A percentile compares a stretch with the other conserved stretches of the same genome.
Evolutionary conservation across 2,797 vertebrate species (phyloP).

Genomic region (Synanceia verrucosa): DNA sequence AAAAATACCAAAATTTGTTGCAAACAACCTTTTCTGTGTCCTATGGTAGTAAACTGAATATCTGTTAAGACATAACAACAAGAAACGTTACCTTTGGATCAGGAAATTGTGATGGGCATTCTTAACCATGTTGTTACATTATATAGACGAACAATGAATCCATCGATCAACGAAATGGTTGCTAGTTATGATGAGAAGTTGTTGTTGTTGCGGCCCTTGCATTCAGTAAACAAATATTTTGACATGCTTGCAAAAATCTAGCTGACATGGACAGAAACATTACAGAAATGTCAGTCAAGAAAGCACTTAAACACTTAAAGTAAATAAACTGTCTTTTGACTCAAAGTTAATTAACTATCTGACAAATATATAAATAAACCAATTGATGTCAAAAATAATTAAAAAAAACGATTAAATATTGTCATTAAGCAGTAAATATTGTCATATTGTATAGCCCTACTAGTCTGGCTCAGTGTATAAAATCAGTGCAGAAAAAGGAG

Average conservation of each 20-base stretch:
- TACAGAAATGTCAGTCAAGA: too few relatives aligned
- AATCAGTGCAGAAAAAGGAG: neutral
- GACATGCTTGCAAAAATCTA: neutral
- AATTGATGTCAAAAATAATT: too few relatives aligned
- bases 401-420: too few relatives aligned
- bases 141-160: neutral
- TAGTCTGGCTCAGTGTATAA: neutral
- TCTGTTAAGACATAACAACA: neutral
- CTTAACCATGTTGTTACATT: neutral
- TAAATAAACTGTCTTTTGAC: too few relatives aligned
- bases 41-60: neutral
- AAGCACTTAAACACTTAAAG: too few relatives aligned
- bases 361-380: too few relatives aligned
- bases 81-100: neutral
- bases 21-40: neutral
- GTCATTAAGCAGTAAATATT: neutral
- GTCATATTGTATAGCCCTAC: too few relatives aligned
- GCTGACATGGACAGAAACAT: too few relatives aligned
- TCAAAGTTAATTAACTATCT: neutral
- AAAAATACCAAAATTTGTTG: neutral
- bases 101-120: neutral
- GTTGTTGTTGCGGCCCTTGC: neutral
- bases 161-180: neutral
- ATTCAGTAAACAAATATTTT: neutral
- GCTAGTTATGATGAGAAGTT: neutral